These are phyloP conservation scores for Corythucha ciliata DNA, from an alignment of 2,888 invertebrate genomes.

Conservation along the genomic window DNA sequence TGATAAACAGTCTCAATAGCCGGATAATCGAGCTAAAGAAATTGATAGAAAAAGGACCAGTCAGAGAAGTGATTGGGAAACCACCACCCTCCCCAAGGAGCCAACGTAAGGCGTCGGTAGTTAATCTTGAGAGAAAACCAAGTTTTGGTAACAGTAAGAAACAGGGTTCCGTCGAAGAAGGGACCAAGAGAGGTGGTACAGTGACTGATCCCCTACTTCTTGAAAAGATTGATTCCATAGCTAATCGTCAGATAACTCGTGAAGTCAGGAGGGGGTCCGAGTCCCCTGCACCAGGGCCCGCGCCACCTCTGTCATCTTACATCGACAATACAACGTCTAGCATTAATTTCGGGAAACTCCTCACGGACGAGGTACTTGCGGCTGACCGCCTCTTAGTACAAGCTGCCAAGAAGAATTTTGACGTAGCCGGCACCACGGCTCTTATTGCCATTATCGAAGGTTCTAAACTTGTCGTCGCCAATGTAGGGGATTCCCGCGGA, in stretches of 20 bases:
- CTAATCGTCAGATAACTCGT: slow-evolving; percentile 49
- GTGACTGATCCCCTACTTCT: slow-evolving; percentile 60
- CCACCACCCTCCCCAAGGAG: slow-evolving; percentile 33
- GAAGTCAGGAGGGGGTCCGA: slow-evolving; percentile 48
- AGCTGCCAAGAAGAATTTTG: slow-evolving; percentile 64
- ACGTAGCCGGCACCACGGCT: slow-evolving; percentile 77
- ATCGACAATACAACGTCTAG: slow-evolving; percentile 59
- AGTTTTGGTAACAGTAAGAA: slow-evolving; percentile 58
- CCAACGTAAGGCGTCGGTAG: slow-evolving; percentile 36
- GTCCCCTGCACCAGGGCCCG: slow-evolving; percentile 45
- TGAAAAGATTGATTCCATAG: slow-evolving; percentile 54
- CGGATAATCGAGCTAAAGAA: slow-evolving; percentile 66
- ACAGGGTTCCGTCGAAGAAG: slow-evolving; percentile 24
- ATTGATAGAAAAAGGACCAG: slow-evolving; percentile 50
- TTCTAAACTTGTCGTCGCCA: slow-evolving; percentile 77
- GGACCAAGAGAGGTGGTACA: slow-evolving; percentile 48
- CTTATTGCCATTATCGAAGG: slow-evolving; percentile 79
- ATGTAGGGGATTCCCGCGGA: slow-evolving; percentile 93
- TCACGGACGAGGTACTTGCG: slow-evolving; percentile 78
- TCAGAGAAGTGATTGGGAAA: slow-evolving; percentile 33
- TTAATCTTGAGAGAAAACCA: slow-evolving; percentile 48
- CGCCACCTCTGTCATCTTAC: slow-evolving; percentile 45
- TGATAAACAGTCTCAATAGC: slow-evolving; percentile 68
- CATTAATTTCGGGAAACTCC: slow-evolving; percentile 68
- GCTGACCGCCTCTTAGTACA: slow-evolving; percentile 74